A percentile compares a stretch with the other conserved stretches of the same genome.
These are phyloP conservation scores for Synanthedon andrenaeformis DNA, from an alignment of 2,888 invertebrate species.

Conservation along the genomic window DNA sequence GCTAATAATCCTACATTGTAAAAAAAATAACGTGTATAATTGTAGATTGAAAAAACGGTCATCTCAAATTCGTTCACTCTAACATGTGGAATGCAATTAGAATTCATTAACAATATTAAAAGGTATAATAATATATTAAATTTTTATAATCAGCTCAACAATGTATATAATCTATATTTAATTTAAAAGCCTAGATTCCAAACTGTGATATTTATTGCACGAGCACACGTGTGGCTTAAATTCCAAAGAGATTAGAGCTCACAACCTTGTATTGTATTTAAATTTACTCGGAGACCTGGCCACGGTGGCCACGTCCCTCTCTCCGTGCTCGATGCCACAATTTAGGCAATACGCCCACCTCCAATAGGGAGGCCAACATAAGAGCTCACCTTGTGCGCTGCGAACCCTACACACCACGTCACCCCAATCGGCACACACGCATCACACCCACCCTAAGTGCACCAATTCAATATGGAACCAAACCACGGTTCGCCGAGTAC, in stretches of 20 bases:
- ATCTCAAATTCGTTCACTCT: slow-evolving; percentile 70
- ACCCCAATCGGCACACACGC: slow-evolving; percentile 34
- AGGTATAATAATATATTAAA: slow-evolving; percentile 73
- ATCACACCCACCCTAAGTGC: slow-evolving; percentile 1
- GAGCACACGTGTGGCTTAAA: slow-evolving; percentile 71
- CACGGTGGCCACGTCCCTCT: slow-evolving; percentile 36
- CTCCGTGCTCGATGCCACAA: slow-evolving; percentile 66
- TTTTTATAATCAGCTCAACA: slow-evolving; percentile 74
- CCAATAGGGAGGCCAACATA: slow-evolving; percentile 69
- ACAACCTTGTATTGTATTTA: slow-evolving; percentile 62
- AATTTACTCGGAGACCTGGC: slow-evolving; percentile 48
- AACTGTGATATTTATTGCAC: slow-evolving; percentile 73
- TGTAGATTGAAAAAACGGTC: slow-evolving; percentile 67
- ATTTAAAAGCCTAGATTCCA: slow-evolving; percentile 72
- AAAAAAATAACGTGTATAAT: slow-evolving; percentile 67
- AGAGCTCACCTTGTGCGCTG: slow-evolving; percentile 71
- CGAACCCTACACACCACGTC: slow-evolving; percentile 59
- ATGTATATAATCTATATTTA: slow-evolving; percentile 73
- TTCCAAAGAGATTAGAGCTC: slow-evolving; percentile 69
- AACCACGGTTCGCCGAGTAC: slow-evolving; percentile 7
- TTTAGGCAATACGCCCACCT: slow-evolving; percentile 69
- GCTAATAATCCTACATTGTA: slow-evolving; percentile 69
- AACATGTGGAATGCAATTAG: slow-evolving; percentile 72
- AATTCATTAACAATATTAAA: slow-evolving; percentile 73
- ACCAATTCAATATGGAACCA: slow-evolving; percentile 6